Conservation (phyloP, 2,888 invertebrate species). For the Sycophila texana region DNA sequence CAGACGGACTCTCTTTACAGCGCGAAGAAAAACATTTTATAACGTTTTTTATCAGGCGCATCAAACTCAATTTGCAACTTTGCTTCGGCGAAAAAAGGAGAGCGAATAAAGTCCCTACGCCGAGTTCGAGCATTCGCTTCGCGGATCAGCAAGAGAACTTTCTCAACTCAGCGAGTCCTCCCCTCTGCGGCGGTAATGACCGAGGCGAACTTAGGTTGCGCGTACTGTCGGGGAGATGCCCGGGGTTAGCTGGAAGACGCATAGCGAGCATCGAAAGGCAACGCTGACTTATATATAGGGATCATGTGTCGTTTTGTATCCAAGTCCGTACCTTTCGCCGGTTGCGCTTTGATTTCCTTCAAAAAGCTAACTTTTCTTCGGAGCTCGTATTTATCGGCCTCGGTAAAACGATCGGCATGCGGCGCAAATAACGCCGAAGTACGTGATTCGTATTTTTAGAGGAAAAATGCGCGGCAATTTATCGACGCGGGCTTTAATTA, state of each 20-base stretch:
- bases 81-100: background rate
- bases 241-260: background rate
- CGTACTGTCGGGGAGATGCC: background rate
- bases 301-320: constrained; percentile 24
- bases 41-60: too few relatives aligned
- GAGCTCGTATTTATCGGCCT: too few relatives aligned
- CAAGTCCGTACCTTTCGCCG: background rate
- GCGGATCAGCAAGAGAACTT: background rate
- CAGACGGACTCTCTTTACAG: too few relatives aligned
- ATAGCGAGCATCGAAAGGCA: background rate
- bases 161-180: background rate
- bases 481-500: constrained; percentile 18
- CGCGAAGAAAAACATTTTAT: too few relatives aligned
- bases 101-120: background rate
- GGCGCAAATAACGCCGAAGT: background rate
- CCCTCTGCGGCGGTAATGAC: constrained; percentile 21
- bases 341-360: background rate
- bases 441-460: constrained; percentile 42
- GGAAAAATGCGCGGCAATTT: background rate
- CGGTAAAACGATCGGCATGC: too few relatives aligned
- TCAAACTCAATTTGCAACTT: constrained; percentile 17
- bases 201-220: background rate
- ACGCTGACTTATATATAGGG: background rate
- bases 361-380: constrained; percentile 15
- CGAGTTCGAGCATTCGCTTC: background rate